phyloP scores from a whole-genome alignment of 2,797 vertebrate genomes.

The Champsocephalus gunnari region DNA sequence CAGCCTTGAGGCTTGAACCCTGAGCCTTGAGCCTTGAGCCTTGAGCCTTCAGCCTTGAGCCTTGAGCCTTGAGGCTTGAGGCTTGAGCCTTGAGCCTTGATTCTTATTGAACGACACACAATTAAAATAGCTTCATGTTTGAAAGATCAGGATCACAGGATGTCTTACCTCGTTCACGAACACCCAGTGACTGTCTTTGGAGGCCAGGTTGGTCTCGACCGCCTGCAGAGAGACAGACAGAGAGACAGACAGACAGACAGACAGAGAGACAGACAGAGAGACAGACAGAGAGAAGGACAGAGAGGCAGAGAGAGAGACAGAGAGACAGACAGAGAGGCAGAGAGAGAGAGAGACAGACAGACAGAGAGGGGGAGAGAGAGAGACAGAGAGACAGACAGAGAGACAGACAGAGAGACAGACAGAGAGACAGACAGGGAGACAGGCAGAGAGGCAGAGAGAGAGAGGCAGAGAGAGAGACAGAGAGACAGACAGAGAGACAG shows the following conservation, averaged over 20 bases:
- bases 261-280: background rate
- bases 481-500: constrained; percentile 4
- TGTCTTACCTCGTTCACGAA: constrained; percentile 95
- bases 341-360: background rate
- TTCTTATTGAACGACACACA: too few relatives aligned
- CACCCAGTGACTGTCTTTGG: constrained; percentile 99
- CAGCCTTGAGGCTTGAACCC: too few relatives aligned
- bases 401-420: background rate
- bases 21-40: too few relatives aligned
- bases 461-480: constrained; percentile 9
- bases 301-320: background rate
- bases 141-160: too few relatives aligned
- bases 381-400: constrained; percentile 15
- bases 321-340: background rate
- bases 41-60: too few relatives aligned
- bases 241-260: constrained; percentile 3
- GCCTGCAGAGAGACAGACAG: constrained; percentile 82
- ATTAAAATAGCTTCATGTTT: too few relatives aligned
- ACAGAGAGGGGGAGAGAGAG: constrained; percentile 16
- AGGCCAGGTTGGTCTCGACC: constrained; percentile 97
- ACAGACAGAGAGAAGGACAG: background rate
- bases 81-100: too few relatives aligned
- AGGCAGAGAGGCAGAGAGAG: background rate
- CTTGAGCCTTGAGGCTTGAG: too few relatives aligned
- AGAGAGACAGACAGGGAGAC: constrained; percentile 17